Evolutionary conservation across 2,888 invertebrate species (phyloP).

Genomic region (Eurytoma californica): DNA sequence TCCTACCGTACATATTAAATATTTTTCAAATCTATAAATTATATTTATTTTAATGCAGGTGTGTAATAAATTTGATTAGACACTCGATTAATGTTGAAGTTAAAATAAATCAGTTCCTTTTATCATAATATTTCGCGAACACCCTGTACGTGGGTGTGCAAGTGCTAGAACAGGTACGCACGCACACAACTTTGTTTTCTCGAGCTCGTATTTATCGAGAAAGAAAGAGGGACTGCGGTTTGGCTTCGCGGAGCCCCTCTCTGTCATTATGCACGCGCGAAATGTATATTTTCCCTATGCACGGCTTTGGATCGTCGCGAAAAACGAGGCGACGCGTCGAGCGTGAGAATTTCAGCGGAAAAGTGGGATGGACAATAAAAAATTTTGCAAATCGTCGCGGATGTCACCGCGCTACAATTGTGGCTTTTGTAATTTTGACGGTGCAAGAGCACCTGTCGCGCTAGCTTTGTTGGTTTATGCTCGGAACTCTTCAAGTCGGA

Average conservation of each 20-base stretch:
- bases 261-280: slow-evolving; percentile 65
- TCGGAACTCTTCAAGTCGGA: slow-evolving; percentile 3
- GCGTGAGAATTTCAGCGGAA: slow-evolving; percentile 51
- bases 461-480: slow-evolving; percentile 9
- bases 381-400: slow-evolving; percentile 34
- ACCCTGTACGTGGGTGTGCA: background rate
- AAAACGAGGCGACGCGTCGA: slow-evolving; percentile 30
- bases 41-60: too few relatives aligned
- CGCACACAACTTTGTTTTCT: slow-evolving; percentile 40
- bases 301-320: slow-evolving; percentile 28
- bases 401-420: slow-evolving; percentile 45
- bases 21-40: too few relatives aligned
- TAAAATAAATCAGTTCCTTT: too few relatives aligned
- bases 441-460: slow-evolving; percentile 43
- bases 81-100: too few relatives aligned
- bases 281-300: slow-evolving; percentile 52
- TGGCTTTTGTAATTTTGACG: slow-evolving; percentile 33
- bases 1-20: too few relatives aligned
- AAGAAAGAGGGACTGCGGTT: slow-evolving; percentile 61
- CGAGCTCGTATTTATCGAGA: slow-evolving; percentile 59
- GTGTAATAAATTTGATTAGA: too few relatives aligned
- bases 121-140: background rate
- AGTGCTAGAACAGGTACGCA: background rate
- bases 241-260: slow-evolving; percentile 63
- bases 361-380: slow-evolving; percentile 21